These are phyloP conservation scores for Leptonema lineaticorne DNA, from an alignment of 1,140 invertebrate species.

Conservation along the genomic window DNA sequence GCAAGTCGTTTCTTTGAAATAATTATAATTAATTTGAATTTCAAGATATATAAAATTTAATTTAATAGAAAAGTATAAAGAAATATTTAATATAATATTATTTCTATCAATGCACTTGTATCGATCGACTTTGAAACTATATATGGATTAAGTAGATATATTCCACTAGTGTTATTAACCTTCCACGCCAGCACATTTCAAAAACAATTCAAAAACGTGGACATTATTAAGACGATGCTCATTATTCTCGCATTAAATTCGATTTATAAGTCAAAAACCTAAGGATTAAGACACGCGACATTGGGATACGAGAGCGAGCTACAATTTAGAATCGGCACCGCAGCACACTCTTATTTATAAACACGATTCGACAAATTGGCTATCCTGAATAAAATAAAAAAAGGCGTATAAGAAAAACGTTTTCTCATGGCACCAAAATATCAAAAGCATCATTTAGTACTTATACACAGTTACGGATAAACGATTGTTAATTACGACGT, in stretches of 20 bases:
- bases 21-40: no score
- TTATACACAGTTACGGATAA: neutral
- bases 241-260: slow-evolving; percentile 13
- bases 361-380: neutral
- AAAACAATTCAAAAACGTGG: neutral
- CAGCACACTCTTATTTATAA: neutral
- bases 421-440: neutral
- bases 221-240: neutral
- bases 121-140: no score
- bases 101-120: no score
- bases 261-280: neutral
- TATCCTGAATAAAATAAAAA: neutral
- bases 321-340: no score
- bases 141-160: neutral
- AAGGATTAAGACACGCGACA: neutral
- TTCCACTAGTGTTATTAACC: slow-evolving; percentile 9
- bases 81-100: no score
- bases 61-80: no score
- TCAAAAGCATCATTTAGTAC: neutral
- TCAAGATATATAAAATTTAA: no score
- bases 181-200: neutral
- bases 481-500: slow-evolving; percentile 1
- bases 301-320: neutral
- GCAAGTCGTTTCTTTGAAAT: no score
- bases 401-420: neutral